A percentile compares a stretch with the other conserved stretches of the same genome.
These are phyloP conservation scores for Nothoprocta pentlandii DNA, from an alignment of 2,113 vertebrate genomes.

Conservation along the genomic window DNA sequence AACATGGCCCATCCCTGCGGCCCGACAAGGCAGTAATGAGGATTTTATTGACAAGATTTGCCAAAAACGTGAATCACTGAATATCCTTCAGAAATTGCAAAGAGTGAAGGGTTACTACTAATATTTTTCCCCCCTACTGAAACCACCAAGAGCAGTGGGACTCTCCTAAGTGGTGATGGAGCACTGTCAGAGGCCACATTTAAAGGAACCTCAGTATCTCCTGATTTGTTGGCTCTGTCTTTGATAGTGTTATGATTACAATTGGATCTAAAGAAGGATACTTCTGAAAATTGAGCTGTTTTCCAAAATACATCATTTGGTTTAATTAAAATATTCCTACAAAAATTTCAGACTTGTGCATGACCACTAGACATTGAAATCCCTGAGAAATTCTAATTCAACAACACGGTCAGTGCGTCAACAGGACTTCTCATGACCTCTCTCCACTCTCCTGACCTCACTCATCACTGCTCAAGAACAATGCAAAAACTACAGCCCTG, in stretches of 20 bases:
- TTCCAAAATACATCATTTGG: background rate
- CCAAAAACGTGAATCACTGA: background rate
- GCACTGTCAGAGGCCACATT: background rate
- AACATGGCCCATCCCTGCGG: background rate
- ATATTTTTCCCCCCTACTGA: background rate
- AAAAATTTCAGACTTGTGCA: background rate
- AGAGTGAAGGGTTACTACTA: background rate
- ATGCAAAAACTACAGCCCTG: background rate
- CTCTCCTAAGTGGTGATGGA: background rate
- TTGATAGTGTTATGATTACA: background rate
- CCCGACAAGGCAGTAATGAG: background rate
- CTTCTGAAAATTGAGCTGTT: background rate
- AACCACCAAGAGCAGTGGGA: background rate
- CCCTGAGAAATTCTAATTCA: background rate
- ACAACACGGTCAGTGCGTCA: background rate
- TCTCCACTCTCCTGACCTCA: background rate
- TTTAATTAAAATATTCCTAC: slow-evolving; percentile 19
- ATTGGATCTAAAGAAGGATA: background rate
- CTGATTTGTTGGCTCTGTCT: background rate
- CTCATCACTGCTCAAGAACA: background rate
- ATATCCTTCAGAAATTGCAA: background rate
- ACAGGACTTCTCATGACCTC: background rate
- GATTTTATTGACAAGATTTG: background rate
- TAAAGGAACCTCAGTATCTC: background rate
- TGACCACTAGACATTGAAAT: background rate